phyloP scores from a whole-genome alignment of 2,797 vertebrate species.

The Sebastes trivittatus region DNA sequence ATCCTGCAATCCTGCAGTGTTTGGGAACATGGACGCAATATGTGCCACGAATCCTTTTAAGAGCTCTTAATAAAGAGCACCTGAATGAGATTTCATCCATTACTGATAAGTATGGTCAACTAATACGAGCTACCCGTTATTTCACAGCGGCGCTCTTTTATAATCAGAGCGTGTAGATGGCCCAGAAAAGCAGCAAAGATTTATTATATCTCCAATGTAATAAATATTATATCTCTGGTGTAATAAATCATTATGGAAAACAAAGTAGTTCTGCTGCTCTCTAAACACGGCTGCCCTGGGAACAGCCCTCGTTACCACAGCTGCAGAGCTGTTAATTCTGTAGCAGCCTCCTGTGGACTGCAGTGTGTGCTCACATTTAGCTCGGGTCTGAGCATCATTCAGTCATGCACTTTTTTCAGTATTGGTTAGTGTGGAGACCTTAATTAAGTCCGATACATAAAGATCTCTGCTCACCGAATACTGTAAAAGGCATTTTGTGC shows the following conservation, averaged over 20 bases:
- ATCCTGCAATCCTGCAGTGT: not conserved
- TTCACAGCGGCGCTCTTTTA: not conserved
- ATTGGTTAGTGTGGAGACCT: not conserved
- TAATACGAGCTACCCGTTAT: not conserved
- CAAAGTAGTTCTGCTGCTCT: slow-evolving; percentile 17
- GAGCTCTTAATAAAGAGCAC: not conserved
- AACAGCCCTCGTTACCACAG: slow-evolving; percentile 9
- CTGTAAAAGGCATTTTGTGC: not conserved
- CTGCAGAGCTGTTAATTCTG: not conserved
- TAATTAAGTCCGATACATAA: not conserved
- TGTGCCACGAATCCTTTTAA: not conserved
- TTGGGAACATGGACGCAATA: not conserved
- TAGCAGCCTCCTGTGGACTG: not conserved
- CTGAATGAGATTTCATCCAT: not conserved
- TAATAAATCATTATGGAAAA: slow-evolving; percentile 28
- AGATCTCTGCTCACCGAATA: not conserved
- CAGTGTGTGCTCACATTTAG: not conserved
- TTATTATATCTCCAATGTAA: slow-evolving; percentile 8
- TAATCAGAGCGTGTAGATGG: slow-evolving; percentile 3
- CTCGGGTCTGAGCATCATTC: not conserved
- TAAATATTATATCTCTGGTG: slow-evolving; percentile 18
- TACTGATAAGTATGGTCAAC: not conserved
- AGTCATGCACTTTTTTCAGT: not conserved
- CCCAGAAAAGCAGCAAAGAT: slow-evolving; percentile 20
- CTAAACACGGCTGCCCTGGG: slow-evolving; percentile 3